Evolutionary conservation across 2,888 invertebrate species (phyloP), one percentile per base, ranked within the genome.

Genomic region (Pedicia rivosa): DNA sequence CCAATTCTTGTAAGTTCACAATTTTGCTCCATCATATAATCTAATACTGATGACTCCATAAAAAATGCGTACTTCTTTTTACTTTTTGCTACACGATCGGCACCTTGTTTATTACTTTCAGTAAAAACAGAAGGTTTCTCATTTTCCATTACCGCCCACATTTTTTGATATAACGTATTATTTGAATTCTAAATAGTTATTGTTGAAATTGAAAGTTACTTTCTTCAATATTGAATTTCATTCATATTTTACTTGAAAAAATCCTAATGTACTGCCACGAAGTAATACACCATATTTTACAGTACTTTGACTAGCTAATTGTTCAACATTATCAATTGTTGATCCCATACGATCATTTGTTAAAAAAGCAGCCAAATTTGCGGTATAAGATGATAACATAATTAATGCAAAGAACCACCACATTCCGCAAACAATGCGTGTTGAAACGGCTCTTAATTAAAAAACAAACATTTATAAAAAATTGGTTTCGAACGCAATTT

Each of bases 321-420:
- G 94, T 52, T 94, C 92, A 1, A 83, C 92, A 50, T 74, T 81
- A 53, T 81, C 80, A 41, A 97, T 91, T 2, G 88, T 83, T 25
- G 78, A 75, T 40, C 79, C 82, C 80, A 86, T 82, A 25, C 87
- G 72, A 22, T 87, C 86, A 50, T 82, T 84, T 1, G 92, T 92
- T 5, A 92, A 66, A 54, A 91, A 92, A 16, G 92, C 92, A 8
- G 92, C 91, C 48, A 94, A 68, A 58, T 92, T 92, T 29, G 92
- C 92, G 2, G 92, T 94, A 59, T 94, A 92, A 1, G 90, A 90
- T 5, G 90, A 82, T 15, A 87, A 78, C 67, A 92, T 78, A 55
- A 90, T 90, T 36, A 91, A 65, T 0, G 86, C 84, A 57, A 90
- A 90, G 59, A 90, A 90, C 87, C 88, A 90, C 90, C 84, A 84